Base-by-base conservation (phyloP, 2,888 invertebrate genomes). In the Carabus problematicus region DNA sequence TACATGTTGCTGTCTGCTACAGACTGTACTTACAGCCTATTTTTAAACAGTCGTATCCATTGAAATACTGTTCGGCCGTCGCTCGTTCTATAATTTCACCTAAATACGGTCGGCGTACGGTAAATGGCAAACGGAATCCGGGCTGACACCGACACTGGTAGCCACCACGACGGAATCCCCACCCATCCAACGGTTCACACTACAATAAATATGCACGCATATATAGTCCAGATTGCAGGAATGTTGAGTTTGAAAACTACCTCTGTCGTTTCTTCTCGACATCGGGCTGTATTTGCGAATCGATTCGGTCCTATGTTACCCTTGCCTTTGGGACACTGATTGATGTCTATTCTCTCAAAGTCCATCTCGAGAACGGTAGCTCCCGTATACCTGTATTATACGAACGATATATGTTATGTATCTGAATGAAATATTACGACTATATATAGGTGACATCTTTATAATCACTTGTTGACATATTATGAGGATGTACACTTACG, bases 171-270 rank as follows among this genome's bases (percentile, higher is more conserved):
- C 97, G 87, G 81, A 94, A 97, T 49, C 98, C 98, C 92, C 94
- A 98, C 3, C 98, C 98, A 79, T 96, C 91, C 60, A 98, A 81
- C 0, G 98, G 98, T 82, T 98, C 98, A 82, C 98, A 98, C 92
- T 95, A 76, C 52, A 78, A 77, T 75, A 75, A 71, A 9, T 3
- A 52, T 16, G 3, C 16, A 14, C 8, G 3, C 3, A 9, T 52
- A 52, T 14, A 14, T 9, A 52, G 12, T 7, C 16, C 3, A 14
- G 9, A n/a, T 52, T 2, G 2, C 12, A 52, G 12, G 12, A 52
- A 45, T 45, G 2, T 6, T 19, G 9, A 39, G 11, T n/a, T 7
- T 29, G 12, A 11, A n/a, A 71, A 74, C 79, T 80, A 91, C 92
- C 86, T 95, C 94, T 6, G 95, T 95, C 1, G 94, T 94, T 77